Base-by-base conservation (phyloP, 1,140 invertebrate species). In the roundworm (Caenorhabditis elegans) region DNA sequence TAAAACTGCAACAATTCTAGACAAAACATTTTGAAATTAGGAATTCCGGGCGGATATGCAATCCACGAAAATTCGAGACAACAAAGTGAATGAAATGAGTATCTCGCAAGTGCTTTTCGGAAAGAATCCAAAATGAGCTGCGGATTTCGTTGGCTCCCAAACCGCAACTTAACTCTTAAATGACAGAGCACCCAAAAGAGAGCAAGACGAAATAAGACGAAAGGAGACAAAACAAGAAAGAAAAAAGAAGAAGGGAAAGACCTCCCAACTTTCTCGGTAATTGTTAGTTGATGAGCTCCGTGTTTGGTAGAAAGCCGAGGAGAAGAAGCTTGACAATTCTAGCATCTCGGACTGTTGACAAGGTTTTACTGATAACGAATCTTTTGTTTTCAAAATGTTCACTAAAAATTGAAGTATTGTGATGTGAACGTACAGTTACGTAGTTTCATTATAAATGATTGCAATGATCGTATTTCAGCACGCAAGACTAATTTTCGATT, bases 231-330 rank as follows among this genome's bases (percentile, higher is more conserved):
- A 43, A 43, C 39, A 43, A 43, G 39, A 15, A 22, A 70, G 13
- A 28, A 39, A 22, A 22, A 39, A 22, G 60, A 70, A 70, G 39
- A 70, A 70, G 8, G 60, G 19, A 19, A 22, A 70, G 60, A 70
- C 60, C 60, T 10, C 22, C 60, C 34, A 10, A 26, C 26, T 60
- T 70, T 70, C 5, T 39, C 8, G 34, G 60, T 70, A 70, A 70
- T 70, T 70, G 60, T 70, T 70, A 70, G 60, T 70, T 70, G 60
- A 70, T 70, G 60, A 70, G 60, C 34, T 70, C 34, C 60, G 15
- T n/a, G n/a, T n/a, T n/a, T n/a, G n/a, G n/a, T n/a, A n/a, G n/a
- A n/a, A n/a, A n/a, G n/a, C n/a, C n/a, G n/a, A n/a, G n/a, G n/a
- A n/a, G n/a, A n/a, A n/a, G n/a, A n/a, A n/a, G n/a, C n/a, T n/a